phyloP scores from a whole-genome alignment of 2,888 invertebrate species.

The Drosophila vallismaia region DNA sequence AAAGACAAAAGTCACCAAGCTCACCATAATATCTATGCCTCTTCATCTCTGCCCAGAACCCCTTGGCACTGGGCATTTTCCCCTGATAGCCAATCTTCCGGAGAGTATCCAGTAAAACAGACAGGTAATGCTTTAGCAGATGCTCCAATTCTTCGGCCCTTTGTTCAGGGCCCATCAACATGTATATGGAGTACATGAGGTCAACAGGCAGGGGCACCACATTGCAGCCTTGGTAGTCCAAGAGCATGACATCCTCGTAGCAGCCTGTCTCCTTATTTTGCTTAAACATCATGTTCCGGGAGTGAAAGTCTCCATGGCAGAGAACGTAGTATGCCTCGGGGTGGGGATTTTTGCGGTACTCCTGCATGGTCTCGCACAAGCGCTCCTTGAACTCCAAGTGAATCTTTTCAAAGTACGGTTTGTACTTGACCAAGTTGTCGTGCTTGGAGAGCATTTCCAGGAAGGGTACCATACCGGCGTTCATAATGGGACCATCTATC shows the following conservation, averaged over 20 bases:
- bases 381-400: neutral
- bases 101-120: constrained; percentile 55
- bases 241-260: constrained; percentile 64
- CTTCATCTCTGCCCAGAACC: constrained; percentile 55
- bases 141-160: constrained; percentile 52
- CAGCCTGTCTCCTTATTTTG: constrained; percentile 24
- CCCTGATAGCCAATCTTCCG: constrained; percentile 57
- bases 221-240: constrained; percentile 69
- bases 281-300: constrained; percentile 72
- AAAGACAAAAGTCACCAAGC: constrained; percentile 25
- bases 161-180: constrained; percentile 56
- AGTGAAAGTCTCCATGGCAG: constrained; percentile 74
- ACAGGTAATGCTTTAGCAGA: constrained; percentile 66
- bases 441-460: constrained; percentile 44
- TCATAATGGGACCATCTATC: constrained; percentile 36
- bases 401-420: constrained; percentile 47
- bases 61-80: constrained; percentile 47
- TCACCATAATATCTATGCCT: constrained; percentile 56
- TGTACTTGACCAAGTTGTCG: constrained; percentile 43
- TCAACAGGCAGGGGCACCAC: constrained; percentile 64
- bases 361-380: constrained; percentile 8
- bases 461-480: constrained; percentile 47
- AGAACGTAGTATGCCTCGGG: constrained; percentile 59
- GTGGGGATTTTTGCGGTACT: constrained; percentile 47
- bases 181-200: constrained; percentile 59